Percentiles rank a stretch among this genome's conserved stretches.
Evolutionary conservation across 2,888 invertebrate species (phyloP).

Genomic region (Parasteatoda lunata): DNA sequence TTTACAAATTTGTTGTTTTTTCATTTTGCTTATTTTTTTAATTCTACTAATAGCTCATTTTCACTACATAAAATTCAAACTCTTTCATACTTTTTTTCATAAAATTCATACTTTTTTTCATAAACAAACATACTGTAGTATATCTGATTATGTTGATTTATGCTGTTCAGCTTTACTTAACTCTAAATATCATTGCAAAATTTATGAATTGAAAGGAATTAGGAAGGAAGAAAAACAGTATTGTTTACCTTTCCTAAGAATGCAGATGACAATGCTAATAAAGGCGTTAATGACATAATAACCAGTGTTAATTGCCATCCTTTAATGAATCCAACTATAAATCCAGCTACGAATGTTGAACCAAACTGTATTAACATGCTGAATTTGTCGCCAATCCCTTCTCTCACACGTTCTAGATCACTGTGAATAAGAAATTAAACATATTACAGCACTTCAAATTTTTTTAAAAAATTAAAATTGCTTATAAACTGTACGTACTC

Average conservation of each 20-base stretch:
- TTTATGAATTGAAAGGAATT: too few relatives aligned
- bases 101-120: neutral
- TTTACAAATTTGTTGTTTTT: too few relatives aligned
- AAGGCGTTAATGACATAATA: slow-evolving; percentile 77
- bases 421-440: slow-evolving; percentile 71
- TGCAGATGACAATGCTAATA: slow-evolving; percentile 75
- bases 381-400: slow-evolving; percentile 77
- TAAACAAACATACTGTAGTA: neutral
- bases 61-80: neutral
- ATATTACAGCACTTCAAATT: neutral
- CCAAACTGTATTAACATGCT: slow-evolving; percentile 75
- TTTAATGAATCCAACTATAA: slow-evolving; percentile 76
- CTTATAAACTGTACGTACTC: slow-evolving; percentile 45
- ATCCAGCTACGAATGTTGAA: slow-evolving; percentile 75
- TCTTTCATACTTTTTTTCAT: neutral
- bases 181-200: too few relatives aligned
- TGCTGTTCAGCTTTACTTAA: too few relatives aligned
- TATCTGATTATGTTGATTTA: too few relatives aligned
- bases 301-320: slow-evolving; percentile 78
- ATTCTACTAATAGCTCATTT: too few relatives aligned
- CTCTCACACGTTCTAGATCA: slow-evolving; percentile 76
- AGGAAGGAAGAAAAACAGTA: too few relatives aligned
- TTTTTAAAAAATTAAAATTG: neutral
- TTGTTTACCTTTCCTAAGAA: slow-evolving; percentile 74
- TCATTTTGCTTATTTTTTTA: too few relatives aligned